Percentiles rank a stretch among this genome's conserved stretches.
phyloP scores from a whole-genome alignment of 64 coral and sea anemone genomes.

The Pachyseris speciosa region DNA sequence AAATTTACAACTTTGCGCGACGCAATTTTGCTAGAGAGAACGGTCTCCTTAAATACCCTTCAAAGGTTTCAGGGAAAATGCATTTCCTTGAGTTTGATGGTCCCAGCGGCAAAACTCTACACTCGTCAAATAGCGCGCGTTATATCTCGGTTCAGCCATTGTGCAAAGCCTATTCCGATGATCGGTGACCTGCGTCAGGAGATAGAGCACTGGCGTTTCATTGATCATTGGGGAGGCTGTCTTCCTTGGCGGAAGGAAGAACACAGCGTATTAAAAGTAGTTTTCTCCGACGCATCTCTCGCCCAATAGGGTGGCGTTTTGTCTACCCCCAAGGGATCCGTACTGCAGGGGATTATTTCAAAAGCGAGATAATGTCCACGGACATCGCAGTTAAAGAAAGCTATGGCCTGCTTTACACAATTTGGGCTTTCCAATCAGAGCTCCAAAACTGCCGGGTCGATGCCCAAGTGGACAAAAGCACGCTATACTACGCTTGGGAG shows the following conservation, averaged over 20 bases:
- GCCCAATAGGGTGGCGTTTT: too few relatives aligned
- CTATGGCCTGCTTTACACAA: neutral
- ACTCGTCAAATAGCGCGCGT: neutral
- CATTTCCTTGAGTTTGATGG: constrained; percentile 9
- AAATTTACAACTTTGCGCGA: constrained; percentile 17
- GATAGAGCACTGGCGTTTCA: too few relatives aligned
- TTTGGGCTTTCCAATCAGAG: neutral
- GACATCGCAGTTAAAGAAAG: neutral
- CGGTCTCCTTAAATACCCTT: neutral
- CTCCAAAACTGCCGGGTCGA: neutral
- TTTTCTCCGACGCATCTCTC: too few relatives aligned
- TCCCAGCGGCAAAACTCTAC: constrained; percentile 49
- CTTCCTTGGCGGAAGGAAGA: too few relatives aligned
- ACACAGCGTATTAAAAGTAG: too few relatives aligned
- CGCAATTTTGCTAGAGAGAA: neutral
- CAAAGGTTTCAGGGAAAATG: constrained; percentile 29
- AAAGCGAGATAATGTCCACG: too few relatives aligned
- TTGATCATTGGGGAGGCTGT: too few relatives aligned
- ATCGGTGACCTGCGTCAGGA: neutral
- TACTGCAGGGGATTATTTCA: too few relatives aligned
- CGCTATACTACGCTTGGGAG: neutral
- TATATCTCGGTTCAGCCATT: neutral
- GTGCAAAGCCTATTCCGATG: neutral
- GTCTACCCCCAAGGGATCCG: too few relatives aligned
- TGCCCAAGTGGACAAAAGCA: neutral